Evolutionary conservation across 1,140 invertebrate genomes (phyloP), one percentile per base, ranked within the genome.

Genomic region (Fopius arisanus): DNA sequence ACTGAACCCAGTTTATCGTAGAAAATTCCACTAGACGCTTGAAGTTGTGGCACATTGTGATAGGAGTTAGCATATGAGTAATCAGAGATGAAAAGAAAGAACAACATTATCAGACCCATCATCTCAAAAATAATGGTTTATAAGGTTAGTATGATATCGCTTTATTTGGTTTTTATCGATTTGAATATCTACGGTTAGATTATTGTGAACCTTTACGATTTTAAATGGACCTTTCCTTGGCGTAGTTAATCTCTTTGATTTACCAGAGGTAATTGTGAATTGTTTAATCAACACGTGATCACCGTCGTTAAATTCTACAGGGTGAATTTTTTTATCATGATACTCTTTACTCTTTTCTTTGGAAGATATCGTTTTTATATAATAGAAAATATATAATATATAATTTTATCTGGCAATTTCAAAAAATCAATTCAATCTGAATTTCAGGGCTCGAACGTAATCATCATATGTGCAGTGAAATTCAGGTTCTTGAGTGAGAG

Each of bases 201-300:
- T 84, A 71, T 82, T 80, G 29, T 80, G 79, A 37, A 82, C 62
- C 26, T 80, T 66, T n/a, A 81, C 74, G n/a, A 85, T 76, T 76
- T 79, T 75, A 40, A 75, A 84, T 12, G 82, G 84, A 16, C 83
- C 82, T 54, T n/a, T 70, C 26, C 48, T 73, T 41, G 73, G 51
- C 54, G 73, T 68, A 51, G 21, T 16, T 19, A 78, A 14, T 37
- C 29, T 66, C 63, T 66, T 66, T 2, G n/a, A 43, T 43, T 43
- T 43, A 7, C 41, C 41, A 14, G n/a, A 3, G 14, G 41, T 16
- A 33, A 43, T 43, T 10, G n/a, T 43, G n/a, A 43, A 43, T 43
- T 43, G 41, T 43, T 43, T 43, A 3, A 43, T 43, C 14, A 43
- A 43, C 14, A 43, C 41, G 14, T 3, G 41, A 12, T 43, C n/a